Base-by-base conservation (phyloP, 2,888 invertebrate species). In the Ectropis crepuscularia region DNA sequence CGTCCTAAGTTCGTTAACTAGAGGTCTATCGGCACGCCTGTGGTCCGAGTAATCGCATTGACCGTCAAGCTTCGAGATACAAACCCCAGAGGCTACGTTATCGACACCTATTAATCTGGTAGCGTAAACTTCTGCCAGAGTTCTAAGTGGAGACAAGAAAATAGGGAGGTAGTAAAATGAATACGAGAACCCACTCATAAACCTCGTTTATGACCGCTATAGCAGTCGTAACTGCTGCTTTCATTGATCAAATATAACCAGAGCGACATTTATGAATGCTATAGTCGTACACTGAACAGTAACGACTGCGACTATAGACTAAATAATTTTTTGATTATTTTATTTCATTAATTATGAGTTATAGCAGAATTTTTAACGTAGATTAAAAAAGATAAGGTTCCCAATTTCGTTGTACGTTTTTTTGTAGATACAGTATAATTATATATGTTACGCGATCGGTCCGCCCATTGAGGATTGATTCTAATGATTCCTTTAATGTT, bases 91-190 rank as follows among this genome's bases (percentile, higher is more conserved):
- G 54, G 38, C 12, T 16, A 6, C 37, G n/a, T 16, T 60, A 60
- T 53, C 48, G 47, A 42, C 48, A 36, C 16, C 50, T 39, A 59
- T 51, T 45, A 59, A 43, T 54, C 53, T 16, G 36, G 11, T 36
- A 43, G 10, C 38, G 49, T 16, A 11, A 53, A 61, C 49, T 61
- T 61, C n/a, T 43, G 49, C 43, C 36, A 16, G 49, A 54, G 36
- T 48, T 54, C 45, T 8, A 11, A 43, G n/a, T 37, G 47, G 39
- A 55, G 55, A 47, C 39, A 55, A 55, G 39, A 28, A 28, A 36
- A 47, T 8, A 28, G 55, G 12, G 16, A 11, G 55, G 46, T 39
- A 39, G 39, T 47, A 39, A 55, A 47, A 47, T 48, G 28, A 51
- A 42, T 51, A 51, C 16, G 41, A 51, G 51, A n/a, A 51, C 16